phyloP scores from a whole-genome alignment of 2,797 vertebrate genomes.

The Sylvia borin region DNA sequence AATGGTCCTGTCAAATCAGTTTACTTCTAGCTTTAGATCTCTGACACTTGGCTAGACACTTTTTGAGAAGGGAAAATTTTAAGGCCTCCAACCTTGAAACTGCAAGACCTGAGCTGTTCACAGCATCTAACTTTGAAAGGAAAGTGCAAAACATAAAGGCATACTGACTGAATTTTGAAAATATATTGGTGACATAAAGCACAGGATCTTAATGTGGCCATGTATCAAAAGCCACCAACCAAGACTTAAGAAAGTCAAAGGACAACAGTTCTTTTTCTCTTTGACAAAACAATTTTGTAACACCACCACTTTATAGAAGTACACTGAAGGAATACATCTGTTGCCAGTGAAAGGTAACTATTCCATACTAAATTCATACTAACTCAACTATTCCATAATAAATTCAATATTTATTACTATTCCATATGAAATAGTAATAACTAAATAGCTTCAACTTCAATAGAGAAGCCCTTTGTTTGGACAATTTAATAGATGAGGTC shows the following conservation, averaged over 20 bases:
- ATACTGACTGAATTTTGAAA: not conserved
- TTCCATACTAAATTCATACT: too few species aligned
- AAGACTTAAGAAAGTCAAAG: not conserved
- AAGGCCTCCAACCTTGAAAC: not conserved
- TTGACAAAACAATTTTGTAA: not conserved
- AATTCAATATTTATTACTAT: not conserved
- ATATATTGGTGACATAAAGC: not conserved
- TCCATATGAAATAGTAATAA: not conserved
- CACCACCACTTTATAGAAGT: not conserved
- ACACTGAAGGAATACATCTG: not conserved
- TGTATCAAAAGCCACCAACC: not conserved
- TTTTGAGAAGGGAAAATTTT: not conserved
- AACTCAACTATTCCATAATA: too few species aligned
- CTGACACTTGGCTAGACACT: not conserved
- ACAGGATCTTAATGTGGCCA: not conserved
- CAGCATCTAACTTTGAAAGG: not conserved
- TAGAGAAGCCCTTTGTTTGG: not conserved
- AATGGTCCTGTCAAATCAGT: not conserved
- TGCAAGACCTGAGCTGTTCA: not conserved
- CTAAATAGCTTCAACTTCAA: not conserved
- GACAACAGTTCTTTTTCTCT: not conserved
- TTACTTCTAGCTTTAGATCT: not conserved
- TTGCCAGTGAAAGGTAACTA: not conserved
- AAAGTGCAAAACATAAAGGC: not conserved
- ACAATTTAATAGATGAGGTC: not conserved